Base-by-base conservation (phyloP, 1,140 invertebrate species). In the Hestina assimilis region DNA sequence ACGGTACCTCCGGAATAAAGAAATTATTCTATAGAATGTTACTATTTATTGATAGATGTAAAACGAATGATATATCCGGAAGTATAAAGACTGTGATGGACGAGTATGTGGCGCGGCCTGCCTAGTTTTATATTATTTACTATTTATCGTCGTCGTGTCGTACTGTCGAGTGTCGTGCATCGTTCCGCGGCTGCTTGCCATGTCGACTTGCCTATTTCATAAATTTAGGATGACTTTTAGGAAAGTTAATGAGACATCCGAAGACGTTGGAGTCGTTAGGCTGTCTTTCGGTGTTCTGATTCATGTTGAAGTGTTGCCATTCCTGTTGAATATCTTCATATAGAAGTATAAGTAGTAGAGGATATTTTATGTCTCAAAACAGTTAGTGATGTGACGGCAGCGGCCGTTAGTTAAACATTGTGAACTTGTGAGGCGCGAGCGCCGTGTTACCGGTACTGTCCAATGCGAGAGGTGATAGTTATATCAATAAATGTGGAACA, bases 11-110 rank as follows among this genome's bases (percentile, higher is more conserved):
- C 59, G 54, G 48, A 48, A 33, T 31, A 20, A 51, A 40, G 54
- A 52, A n/a, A n/a, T n/a, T 52, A 29, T 46, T 38, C 21, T 42
- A 24, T 12, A 9, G 42, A 29, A 8, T 28, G 24, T 50, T 33
- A 42, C 43, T 50, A 43, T 57, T 42, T 42, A 57, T 31, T 57
- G 54, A 41, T 60, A 55, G 45, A 54, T 52, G 24, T 51, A 59
- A 43, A 38, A 54, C 29, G 43, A 53, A 47, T 29, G 28, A 55
- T 38, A 62, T 52, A 46, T 54, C 31, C 50, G 59, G 23, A 52
- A 46, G 59, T 51, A 38, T 56, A 47, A 67, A 69, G 67, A 63
- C 70, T 73, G 70, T 73, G 61, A 70, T 70, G 67, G 55, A 54
- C 59, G 17, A n/a, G 43, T 62, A 60, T 31, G 50, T 50, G n/a